phyloP scores from a whole-genome alignment of 2,888 invertebrate species.

The Tenthredo mesomela region DNA sequence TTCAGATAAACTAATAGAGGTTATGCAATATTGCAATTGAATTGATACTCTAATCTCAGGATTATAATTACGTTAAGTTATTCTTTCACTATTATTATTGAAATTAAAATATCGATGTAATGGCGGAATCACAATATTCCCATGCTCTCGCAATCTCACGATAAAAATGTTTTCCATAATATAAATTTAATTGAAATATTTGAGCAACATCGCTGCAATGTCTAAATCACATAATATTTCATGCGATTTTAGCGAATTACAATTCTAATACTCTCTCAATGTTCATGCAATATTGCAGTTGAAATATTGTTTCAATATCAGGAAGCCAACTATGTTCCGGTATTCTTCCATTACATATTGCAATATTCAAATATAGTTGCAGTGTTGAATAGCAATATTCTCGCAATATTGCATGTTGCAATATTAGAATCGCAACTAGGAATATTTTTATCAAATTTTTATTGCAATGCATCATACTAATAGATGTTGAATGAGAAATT shows the following conservation, averaged over 20 bases:
- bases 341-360: background rate
- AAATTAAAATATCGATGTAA: too few relatives aligned
- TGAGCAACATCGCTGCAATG: too few relatives aligned
- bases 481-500: background rate
- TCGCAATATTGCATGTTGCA: background rate
- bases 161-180: too few relatives aligned
- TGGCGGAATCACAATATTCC: too few relatives aligned
- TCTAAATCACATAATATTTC: too few relatives aligned
- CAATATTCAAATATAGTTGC: background rate
- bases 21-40: background rate
- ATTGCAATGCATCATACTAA: background rate
- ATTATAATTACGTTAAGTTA: too few relatives aligned
- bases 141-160: too few relatives aligned
- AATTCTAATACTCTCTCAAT: background rate
- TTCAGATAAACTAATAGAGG: background rate
- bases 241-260: too few relatives aligned
- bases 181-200: too few relatives aligned
- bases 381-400: background rate
- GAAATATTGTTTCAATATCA: background rate
- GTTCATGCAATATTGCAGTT: background rate
- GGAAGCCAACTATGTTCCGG: background rate
- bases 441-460: background rate
- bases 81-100: too few relatives aligned
- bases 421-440: background rate
- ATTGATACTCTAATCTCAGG: too few relatives aligned